Conservation (phyloP, 2,113 vertebrate genomes). For the Pagrus major region DNA sequence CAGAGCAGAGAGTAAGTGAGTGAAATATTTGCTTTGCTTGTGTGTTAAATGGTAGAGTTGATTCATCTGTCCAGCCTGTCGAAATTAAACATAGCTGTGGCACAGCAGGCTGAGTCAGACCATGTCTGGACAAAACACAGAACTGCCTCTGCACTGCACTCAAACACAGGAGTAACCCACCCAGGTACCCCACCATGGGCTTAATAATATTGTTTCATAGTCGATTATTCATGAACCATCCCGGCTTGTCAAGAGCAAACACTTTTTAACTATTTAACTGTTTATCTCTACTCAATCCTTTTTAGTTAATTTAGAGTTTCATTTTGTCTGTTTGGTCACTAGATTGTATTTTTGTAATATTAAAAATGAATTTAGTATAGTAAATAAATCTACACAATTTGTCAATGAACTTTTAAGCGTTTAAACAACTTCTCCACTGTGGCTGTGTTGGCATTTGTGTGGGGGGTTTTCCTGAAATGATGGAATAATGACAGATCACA, state of each 20-base stretch:
- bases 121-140: slow-evolving; percentile 54
- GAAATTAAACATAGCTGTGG: slow-evolving; percentile 59
- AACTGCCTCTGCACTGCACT: slow-evolving; percentile 24
- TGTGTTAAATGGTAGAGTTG: slow-evolving; percentile 66
- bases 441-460: neutral
- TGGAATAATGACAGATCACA: neutral
- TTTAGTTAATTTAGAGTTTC: too few species aligned
- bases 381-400: too few species aligned
- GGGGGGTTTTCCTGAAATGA: slow-evolving; percentile 4
- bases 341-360: too few species aligned
- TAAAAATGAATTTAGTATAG: too few species aligned
- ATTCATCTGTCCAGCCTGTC: slow-evolving; percentile 67
- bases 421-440: neutral
- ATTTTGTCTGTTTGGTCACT: too few species aligned
- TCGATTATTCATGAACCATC: slow-evolving; percentile 32
- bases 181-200: slow-evolving; percentile 14
- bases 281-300: too few species aligned
- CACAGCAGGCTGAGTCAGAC: slow-evolving; percentile 58
- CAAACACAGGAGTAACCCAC: slow-evolving; percentile 3
- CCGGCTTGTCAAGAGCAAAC: neutral
- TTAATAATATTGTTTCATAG: slow-evolving; percentile 35
- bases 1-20: slow-evolving; percentile 52
- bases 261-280: too few species aligned
- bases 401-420: too few species aligned
- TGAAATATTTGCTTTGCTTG: slow-evolving; percentile 65